These are phyloP conservation scores for Sarcophaga carnaria DNA, from an alignment of 2,888 invertebrate species.

Conservation along the genomic window DNA sequence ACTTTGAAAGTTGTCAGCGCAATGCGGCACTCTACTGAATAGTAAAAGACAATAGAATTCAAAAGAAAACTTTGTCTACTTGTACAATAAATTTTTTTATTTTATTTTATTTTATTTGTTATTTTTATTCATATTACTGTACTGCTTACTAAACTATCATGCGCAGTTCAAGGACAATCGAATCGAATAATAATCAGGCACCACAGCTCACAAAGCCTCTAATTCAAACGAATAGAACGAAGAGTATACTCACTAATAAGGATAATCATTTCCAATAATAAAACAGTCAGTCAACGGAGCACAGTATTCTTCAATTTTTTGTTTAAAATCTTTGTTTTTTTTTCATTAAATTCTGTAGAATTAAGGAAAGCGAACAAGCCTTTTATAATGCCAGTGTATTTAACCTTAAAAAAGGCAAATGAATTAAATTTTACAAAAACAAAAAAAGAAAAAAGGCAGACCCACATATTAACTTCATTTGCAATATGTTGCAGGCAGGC, in stretches of 20 bases:
- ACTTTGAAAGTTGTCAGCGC: constrained; percentile 62
- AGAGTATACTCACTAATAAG: background rate
- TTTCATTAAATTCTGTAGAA: too few species aligned
- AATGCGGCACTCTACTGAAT: constrained; percentile 54
- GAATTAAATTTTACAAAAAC: background rate
- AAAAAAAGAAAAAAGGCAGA: background rate
- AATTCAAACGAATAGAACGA: background rate
- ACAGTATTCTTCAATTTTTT: background rate
- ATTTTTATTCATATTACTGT: background rate
- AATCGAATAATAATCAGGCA: constrained; percentile 35
- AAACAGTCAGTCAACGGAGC: background rate
- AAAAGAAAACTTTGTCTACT: constrained; percentile 31
- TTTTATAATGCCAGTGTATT: background rate
- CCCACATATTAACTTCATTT: constrained; percentile 35
- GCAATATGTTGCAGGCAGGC: constrained; percentile 14
- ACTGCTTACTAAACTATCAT: background rate
- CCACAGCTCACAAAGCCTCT: constrained; percentile 24
- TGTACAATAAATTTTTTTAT: background rate
- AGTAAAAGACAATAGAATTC: constrained; percentile 29
- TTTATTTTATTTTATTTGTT: background rate
- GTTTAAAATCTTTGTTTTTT: background rate
- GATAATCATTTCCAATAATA: constrained; percentile 21
- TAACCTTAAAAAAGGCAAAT: constrained; percentile 38
- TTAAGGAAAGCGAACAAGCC: too few species aligned
- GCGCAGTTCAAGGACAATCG: constrained; percentile 51